A percentile compares a stretch with the other conserved stretches of the same genome.
phyloP scores from a whole-genome alignment of 2,797 vertebrate genomes.

The Spondyliosoma cantharus region DNA sequence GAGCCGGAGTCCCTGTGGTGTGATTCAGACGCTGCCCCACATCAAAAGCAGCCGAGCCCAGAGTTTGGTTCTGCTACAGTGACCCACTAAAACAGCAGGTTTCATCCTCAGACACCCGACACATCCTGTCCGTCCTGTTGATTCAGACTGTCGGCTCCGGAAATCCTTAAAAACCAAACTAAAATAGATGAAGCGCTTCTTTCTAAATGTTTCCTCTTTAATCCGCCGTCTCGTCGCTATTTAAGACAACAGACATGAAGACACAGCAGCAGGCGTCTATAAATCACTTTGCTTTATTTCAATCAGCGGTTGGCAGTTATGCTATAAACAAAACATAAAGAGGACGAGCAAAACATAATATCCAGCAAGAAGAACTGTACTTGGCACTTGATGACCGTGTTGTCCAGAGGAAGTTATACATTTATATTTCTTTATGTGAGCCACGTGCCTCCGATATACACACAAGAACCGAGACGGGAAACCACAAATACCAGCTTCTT shows the following conservation, averaged over 20 bases:
- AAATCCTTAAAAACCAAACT: conserved; percentile 1
- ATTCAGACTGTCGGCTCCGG: neutral
- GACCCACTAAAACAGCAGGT: conserved; percentile 9
- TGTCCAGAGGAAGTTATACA: conserved; percentile 52
- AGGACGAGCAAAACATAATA: conserved; percentile 69
- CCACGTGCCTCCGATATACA: conserved; percentile 76
- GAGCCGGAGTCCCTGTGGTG: neutral
- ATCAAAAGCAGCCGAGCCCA: conserved; percentile 30
- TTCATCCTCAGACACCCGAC: neutral
- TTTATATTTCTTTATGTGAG: conserved; percentile 51
- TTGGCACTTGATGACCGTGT: conserved; percentile 81
- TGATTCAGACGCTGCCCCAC: conserved; percentile 23
- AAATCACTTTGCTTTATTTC: conserved; percentile 85
- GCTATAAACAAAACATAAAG: conserved; percentile 65
- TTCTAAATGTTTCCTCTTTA: neutral
- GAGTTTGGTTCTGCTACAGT: conserved; percentile 11
- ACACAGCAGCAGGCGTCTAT: conserved; percentile 62
- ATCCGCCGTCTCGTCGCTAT: neutral
- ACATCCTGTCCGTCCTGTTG: neutral
- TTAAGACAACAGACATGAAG: conserved; percentile 24
- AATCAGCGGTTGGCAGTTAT: conserved; percentile 82
- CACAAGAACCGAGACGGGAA: conserved; percentile 63
- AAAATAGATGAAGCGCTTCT: neutral
- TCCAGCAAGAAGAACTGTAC: conserved; percentile 78
- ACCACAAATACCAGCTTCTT: conserved; percentile 78